A percentile compares a stretch with the other conserved stretches of the same genome.
Evolutionary conservation across 2,888 invertebrate genomes (phyloP).

Genomic region (Aquatica leii): DNA sequence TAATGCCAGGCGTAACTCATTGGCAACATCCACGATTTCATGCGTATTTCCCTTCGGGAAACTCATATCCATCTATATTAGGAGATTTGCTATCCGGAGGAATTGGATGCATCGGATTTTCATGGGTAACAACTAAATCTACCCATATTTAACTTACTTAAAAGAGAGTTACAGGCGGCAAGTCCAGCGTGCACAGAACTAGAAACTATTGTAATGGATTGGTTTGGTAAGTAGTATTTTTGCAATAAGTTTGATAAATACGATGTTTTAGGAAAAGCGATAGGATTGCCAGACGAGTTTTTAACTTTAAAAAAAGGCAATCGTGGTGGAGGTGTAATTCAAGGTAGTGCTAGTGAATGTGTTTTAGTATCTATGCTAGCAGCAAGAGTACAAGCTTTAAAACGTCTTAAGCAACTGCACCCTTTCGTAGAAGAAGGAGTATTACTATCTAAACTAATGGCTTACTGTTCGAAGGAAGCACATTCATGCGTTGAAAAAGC

Average conservation of each 20-base stretch:
- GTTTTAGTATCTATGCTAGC: constrained; percentile 92
- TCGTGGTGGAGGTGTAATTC: constrained; percentile 92
- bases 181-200: constrained; percentile 96
- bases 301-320: constrained; percentile 84
- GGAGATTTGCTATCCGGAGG: constrained; percentile 97
- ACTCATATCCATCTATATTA: constrained; percentile 94
- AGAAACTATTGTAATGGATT: constrained; percentile 94
- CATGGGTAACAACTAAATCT: constrained; percentile 95
- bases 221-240: constrained; percentile 66
- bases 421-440: constrained; percentile 90
- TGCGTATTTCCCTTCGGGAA: constrained; percentile 99
- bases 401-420: constrained; percentile 82
- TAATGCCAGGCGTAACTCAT: constrained; percentile 95
- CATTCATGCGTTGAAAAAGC: constrained; percentile 94
- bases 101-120: constrained; percentile 97
- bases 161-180: constrained; percentile 76
- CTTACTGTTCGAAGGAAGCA: constrained; percentile 89
- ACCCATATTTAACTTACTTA: constrained; percentile 5
- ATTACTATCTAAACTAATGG: constrained; percentile 91
- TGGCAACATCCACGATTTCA: constrained; percentile 99
- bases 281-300: constrained; percentile 90
- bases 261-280: constrained; percentile 75
- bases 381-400: constrained; percentile 88
- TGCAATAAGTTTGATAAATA: constrained; percentile 26
- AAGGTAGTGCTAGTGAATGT: constrained; percentile 92